Conservation (phyloP, 2,113 vertebrate species). For the Perognathus longimembris region DNA sequence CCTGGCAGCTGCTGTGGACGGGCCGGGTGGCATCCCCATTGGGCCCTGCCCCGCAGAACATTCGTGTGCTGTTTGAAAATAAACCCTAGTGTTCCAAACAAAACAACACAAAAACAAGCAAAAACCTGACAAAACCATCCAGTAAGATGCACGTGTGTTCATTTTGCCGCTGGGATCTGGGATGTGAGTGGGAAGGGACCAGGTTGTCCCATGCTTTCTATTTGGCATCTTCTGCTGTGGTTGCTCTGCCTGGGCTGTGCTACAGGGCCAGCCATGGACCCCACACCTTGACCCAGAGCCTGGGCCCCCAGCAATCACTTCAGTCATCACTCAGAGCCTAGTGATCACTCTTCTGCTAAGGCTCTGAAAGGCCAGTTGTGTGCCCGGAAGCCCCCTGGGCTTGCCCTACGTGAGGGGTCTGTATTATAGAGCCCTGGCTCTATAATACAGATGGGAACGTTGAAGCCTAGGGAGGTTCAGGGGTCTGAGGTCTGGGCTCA, state of each 20-base stretch:
- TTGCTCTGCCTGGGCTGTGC: background rate
- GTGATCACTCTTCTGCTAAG: background rate
- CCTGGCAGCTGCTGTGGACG: conserved; percentile 61
- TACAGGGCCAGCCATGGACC: background rate
- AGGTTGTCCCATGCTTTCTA: background rate
- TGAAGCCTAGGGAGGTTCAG: background rate
- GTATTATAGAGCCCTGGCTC: too few species aligned
- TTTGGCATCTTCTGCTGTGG: accelerated
- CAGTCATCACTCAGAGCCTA: background rate
- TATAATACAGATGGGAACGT: background rate
- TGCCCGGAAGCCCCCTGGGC: background rate
- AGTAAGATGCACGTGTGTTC: background rate
- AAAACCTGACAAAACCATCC: conserved; percentile 41
- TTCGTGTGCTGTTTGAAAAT: conserved; percentile 86
- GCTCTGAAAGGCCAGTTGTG: background rate
- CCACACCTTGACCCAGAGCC: background rate
- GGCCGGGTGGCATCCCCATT: conserved; percentile 44
- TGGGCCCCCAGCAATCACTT: background rate
- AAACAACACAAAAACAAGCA: conserved; percentile 66
- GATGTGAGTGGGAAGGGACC: conserved; percentile 53
- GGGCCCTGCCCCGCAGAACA: conserved; percentile 77
- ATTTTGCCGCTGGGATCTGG: background rate
- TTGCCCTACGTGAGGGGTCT: background rate
- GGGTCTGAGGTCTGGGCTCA: too few species aligned
- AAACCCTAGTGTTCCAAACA: conserved; percentile 85